These are phyloP conservation scores for Laticauda laticaudata DNA, from an alignment of 2,113 vertebrate genomes.

Conservation along the genomic window DNA sequence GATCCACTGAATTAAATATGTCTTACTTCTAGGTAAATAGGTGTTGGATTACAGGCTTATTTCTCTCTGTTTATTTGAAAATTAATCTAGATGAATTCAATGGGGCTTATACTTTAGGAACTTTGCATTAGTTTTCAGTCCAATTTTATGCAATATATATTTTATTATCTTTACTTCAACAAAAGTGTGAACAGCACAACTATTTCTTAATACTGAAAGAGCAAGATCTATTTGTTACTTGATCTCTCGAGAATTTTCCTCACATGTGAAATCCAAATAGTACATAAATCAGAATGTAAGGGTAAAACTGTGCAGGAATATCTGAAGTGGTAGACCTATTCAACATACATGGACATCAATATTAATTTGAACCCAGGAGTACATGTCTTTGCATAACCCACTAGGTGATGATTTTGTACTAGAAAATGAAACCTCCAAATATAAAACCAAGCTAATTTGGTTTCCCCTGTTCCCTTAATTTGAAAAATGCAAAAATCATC, in stretches of 20 bases:
- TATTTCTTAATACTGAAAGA: constrained; percentile 36
- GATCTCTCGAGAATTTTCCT: constrained; percentile 58
- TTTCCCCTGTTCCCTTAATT: not conserved
- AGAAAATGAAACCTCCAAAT: not conserved
- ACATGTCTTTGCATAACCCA: constrained; percentile 60
- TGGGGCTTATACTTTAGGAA: not conserved
- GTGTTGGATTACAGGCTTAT: not conserved
- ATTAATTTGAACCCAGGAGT: constrained; percentile 60
- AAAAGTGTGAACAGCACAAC: constrained; percentile 43
- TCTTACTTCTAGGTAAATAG: not conserved
- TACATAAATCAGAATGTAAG: constrained; percentile 52
- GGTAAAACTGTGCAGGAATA: constrained; percentile 65
- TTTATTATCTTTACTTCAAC: constrained; percentile 33
- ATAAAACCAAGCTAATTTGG: not conserved
- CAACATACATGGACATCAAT: constrained; percentile 57
- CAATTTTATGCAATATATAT: not conserved
- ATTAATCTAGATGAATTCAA: not conserved
- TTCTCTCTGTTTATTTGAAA: not conserved
- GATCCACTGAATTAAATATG: not conserved
- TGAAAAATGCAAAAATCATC: not conserved
- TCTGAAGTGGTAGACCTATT: constrained; percentile 54
- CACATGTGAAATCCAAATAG: constrained; percentile 58
- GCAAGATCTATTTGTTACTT: constrained; percentile 65
- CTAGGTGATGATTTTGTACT: constrained; percentile 18
- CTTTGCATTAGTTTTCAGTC: not conserved